These are phyloP conservation scores for Agelaius phoeniceus DNA, from an alignment of 2,113 vertebrate genomes.

Conservation along the genomic window DNA sequence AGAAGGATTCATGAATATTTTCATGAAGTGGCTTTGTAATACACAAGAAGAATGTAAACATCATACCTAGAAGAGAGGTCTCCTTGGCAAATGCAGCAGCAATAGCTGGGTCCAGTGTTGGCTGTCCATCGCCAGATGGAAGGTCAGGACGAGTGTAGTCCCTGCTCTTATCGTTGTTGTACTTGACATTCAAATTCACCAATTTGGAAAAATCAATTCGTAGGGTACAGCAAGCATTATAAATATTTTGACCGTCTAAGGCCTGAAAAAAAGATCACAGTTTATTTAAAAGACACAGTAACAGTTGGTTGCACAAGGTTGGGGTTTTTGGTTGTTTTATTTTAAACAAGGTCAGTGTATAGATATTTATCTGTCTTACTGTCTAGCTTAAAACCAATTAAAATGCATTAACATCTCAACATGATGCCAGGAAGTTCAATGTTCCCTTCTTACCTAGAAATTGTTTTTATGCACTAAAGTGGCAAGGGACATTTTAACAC, in stretches of 20 bases:
- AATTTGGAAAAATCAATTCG: slow-evolving; percentile 98
- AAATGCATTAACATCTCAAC: not conserved
- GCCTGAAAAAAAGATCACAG: slow-evolving; percentile 77
- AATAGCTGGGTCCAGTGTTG: slow-evolving; percentile 86
- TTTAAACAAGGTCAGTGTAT: not conserved
- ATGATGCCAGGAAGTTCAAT: not conserved
- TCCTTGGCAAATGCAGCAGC: slow-evolving; percentile 93
- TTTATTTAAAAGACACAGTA: slow-evolving; percentile 7
- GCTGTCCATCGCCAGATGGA: slow-evolving; percentile 93
- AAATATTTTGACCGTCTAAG: slow-evolving; percentile 97
- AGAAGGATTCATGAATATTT: not conserved
- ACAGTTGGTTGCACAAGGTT: not conserved
- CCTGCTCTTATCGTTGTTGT: slow-evolving; percentile 99
- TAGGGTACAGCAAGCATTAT: slow-evolving; percentile 97
- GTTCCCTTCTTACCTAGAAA: not conserved
- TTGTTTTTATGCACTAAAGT: not conserved
- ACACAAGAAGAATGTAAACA: not conserved
- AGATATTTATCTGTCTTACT: not conserved
- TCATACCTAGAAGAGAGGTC: slow-evolving; percentile 95
- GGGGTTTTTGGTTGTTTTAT: not conserved
- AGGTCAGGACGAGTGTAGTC: slow-evolving; percentile 96
- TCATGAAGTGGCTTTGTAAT: not conserved
- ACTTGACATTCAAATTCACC: slow-evolving; percentile 98
- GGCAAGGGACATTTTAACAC: not conserved
- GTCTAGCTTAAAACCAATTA: not conserved